Evolutionary conservation across 92 coral and sea anemone species (phyloP).

Genomic region (Metridium senile): DNA sequence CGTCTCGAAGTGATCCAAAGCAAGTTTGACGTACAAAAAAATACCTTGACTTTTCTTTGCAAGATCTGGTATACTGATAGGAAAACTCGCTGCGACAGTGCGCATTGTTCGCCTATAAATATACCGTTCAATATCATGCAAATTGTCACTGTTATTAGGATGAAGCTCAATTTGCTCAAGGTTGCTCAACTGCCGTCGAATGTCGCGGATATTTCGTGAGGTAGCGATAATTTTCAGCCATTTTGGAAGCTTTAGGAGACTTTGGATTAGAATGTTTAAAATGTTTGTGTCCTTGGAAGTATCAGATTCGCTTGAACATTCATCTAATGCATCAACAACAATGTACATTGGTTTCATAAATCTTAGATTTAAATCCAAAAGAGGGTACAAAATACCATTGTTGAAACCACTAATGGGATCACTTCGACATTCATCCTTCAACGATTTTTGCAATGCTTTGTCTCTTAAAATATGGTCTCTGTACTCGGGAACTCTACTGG

Average conservation of each 20-base stretch:
- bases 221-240: conserved; percentile 84
- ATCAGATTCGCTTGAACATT: conserved; percentile 21
- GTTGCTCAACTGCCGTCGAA: conserved; percentile 18
- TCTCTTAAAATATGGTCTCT: conserved; percentile 35
- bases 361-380: conserved; percentile 35
- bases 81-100: background rate
- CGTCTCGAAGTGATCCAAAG: conserved; percentile 40
- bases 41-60: conserved; percentile 74
- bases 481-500: conserved; percentile 52
- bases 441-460: conserved; percentile 39
- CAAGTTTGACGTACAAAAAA: conserved; percentile 64
- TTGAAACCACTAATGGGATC: conserved; percentile 80
- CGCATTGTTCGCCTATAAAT: conserved; percentile 21
- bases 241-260: conserved; percentile 52
- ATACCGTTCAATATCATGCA: conserved; percentile 62
- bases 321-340: conserved; percentile 83
- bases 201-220: conserved; percentile 57
- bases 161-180: conserved; percentile 37
- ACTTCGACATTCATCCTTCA: conserved; percentile 59
- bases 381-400: conserved; percentile 68
- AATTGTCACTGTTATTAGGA: conserved; percentile 56
- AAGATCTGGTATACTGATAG: conserved; percentile 19
- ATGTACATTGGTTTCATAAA: conserved; percentile 46
- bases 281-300: conserved; percentile 28
- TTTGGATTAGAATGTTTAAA: conserved; percentile 53